These are phyloP conservation scores for Meta bourneti DNA, from an alignment of 2,888 invertebrate species.

Conservation along the genomic window DNA sequence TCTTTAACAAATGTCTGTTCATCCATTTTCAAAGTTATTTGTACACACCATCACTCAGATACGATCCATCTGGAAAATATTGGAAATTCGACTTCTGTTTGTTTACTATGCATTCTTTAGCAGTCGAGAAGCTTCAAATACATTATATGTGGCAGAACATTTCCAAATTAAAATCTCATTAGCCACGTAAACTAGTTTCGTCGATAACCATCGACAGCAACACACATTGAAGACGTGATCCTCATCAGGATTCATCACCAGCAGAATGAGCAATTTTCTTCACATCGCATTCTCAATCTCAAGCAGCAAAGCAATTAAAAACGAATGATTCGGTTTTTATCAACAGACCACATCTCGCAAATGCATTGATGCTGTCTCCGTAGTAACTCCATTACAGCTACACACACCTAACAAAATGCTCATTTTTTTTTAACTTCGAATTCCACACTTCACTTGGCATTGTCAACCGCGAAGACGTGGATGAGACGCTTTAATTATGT, in stretches of 20 bases:
- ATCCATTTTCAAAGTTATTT: too few relatives aligned
- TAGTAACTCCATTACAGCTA: constrained; percentile 36
- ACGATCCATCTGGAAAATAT: too few relatives aligned
- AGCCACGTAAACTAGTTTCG: neutral
- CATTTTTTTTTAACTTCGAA: neutral
- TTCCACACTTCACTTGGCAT: constrained; percentile 18
- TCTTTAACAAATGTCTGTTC: too few relatives aligned
- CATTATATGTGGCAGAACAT: too few relatives aligned
- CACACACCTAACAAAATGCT: neutral
- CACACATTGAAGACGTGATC: neutral
- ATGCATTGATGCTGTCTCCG: constrained; percentile 3
- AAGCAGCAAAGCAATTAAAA: constrained; percentile 20
- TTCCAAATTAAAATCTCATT: too few relatives aligned
- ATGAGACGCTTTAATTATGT: constrained; percentile 26
- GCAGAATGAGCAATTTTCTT: constrained; percentile 20
- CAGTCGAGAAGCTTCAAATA: too few relatives aligned
- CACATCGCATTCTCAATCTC: neutral
- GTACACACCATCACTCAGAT: too few relatives aligned
- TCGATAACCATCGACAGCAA: neutral
- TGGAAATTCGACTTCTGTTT: too few relatives aligned
- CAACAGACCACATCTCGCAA: constrained; percentile 8
- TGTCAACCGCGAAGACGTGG: neutral
- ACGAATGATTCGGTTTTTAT: constrained; percentile 2
- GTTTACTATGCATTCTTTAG: too few relatives aligned
- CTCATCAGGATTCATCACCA: neutral